Conservation (phyloP, 1,140 invertebrate species). For the Aphelinus certus region DNA sequence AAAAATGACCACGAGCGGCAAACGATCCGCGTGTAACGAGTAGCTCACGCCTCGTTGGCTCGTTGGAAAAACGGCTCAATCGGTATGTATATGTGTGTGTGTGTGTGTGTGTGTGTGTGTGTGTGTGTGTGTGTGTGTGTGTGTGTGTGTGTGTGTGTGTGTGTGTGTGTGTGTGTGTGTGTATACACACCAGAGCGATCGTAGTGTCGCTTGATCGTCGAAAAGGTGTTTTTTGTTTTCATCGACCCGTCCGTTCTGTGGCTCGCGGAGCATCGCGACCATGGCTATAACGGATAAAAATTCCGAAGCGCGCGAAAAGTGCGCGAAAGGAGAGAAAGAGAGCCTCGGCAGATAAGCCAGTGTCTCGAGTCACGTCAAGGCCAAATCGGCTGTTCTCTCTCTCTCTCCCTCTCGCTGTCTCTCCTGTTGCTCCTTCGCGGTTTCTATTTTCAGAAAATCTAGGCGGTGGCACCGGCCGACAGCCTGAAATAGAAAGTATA, state of each 20-base stretch:
- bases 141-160: background rate
- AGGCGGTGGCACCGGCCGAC: background rate
- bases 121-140: background rate
- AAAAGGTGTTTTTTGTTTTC: too few relatives aligned
- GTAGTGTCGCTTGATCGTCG: too few relatives aligned
- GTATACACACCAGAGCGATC: background rate
- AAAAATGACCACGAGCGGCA: background rate
- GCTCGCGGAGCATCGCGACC: too few relatives aligned
- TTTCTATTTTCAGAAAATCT: constrained; percentile 42
- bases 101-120: constrained; percentile 3
- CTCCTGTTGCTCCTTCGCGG: background rate
- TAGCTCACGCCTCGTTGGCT: background rate
- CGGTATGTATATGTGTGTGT: background rate
- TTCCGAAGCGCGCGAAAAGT: too few relatives aligned
- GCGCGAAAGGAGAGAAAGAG: too few relatives aligned
- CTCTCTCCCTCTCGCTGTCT: too few relatives aligned
- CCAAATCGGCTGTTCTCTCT: too few relatives aligned
- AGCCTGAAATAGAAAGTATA: constrained; percentile 40
- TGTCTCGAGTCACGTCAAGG: too few relatives aligned
- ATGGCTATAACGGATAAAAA: too few relatives aligned
- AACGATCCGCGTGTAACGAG: background rate
- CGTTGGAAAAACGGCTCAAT: constrained; percentile 14
- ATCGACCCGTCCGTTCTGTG: too few relatives aligned
- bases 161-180: background rate
- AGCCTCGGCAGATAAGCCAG: too few relatives aligned